Evolutionary conservation across 1,140 invertebrate species (phyloP).

Genomic region (Eriocheir sinensis): DNA sequence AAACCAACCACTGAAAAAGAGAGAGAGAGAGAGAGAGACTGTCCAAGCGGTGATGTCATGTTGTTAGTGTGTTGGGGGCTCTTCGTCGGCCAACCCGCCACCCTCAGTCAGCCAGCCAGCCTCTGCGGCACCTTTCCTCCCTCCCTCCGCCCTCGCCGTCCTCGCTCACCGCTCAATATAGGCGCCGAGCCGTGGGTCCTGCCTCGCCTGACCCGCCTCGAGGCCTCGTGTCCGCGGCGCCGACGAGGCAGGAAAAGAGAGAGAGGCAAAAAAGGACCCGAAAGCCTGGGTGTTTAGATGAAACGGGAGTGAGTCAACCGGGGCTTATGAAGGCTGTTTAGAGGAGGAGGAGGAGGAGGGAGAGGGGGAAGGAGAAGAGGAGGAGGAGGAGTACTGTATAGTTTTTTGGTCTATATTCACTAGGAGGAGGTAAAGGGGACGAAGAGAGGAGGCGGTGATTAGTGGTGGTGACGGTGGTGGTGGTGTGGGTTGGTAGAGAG

Average conservation of each 20-base stretch:
- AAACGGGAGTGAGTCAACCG: neutral
- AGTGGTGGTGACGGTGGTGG: too few relatives aligned
- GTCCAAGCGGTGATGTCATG: constrained; percentile 51
- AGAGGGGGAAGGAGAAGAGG: neutral
- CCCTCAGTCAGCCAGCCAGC: neutral
- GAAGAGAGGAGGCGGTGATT: neutral
- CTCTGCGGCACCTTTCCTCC: constrained; percentile 35
- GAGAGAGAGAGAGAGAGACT: too few relatives aligned
- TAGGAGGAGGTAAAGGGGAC: neutral
- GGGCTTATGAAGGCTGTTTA: neutral
- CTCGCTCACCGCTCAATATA: constrained; percentile 57
- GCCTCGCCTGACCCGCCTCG: neutral
- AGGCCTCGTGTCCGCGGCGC: neutral
- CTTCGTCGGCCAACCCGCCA: neutral
- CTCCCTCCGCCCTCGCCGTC: neutral
- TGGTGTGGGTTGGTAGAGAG: neutral
- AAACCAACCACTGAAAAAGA: too few relatives aligned
- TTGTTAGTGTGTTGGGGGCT: neutral
- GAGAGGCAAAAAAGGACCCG: neutral
- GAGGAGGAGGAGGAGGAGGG: neutral
- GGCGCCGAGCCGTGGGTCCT: constrained; percentile 27
- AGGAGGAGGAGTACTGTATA: too few relatives aligned
- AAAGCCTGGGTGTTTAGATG: neutral
- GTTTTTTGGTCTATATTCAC: too few relatives aligned
- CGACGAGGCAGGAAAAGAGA: neutral